Conservation (phyloP, 2,797 vertebrate species). For the Discoglossus pictus region DNA sequence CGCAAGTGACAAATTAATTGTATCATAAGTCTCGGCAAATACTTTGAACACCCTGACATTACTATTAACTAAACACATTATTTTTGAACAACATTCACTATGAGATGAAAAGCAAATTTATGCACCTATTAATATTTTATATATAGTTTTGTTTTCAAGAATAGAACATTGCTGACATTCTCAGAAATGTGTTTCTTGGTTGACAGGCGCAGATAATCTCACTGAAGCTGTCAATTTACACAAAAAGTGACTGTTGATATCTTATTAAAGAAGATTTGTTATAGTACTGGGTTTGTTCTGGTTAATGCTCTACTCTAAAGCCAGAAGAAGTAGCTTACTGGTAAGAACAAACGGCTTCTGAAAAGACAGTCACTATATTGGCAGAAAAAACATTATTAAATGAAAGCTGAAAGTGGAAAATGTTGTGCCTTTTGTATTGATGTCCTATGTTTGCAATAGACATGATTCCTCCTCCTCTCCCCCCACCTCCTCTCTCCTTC, state of each 20-base stretch:
- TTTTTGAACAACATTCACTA: constrained; percentile 22
- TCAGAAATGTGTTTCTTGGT: constrained; percentile 14
- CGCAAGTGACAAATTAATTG: constrained; percentile 51
- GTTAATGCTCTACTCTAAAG: too few relatives aligned
- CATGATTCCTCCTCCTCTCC: too few relatives aligned
- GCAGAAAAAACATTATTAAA: too few relatives aligned
- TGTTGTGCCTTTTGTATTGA: too few relatives aligned
- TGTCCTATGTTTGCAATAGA: too few relatives aligned
- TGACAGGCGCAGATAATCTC: constrained; percentile 22
- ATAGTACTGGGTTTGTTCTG: too few relatives aligned
- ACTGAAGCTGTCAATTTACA: neutral
- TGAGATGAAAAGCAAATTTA: constrained; percentile 41
- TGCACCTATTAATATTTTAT: constrained; percentile 47
- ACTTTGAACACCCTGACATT: constrained; percentile 44
- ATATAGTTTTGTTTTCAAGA: constrained; percentile 43
- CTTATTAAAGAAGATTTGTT: neutral
- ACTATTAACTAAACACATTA: constrained; percentile 15
- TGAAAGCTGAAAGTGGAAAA: too few relatives aligned
- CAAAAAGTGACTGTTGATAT: neutral
- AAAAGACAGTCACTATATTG: too few relatives aligned
- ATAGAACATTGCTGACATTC: constrained; percentile 34
- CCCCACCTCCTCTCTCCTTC: too few relatives aligned
- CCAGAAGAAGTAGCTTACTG: too few relatives aligned
- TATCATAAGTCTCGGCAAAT: constrained; percentile 53
- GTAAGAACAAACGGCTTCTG: too few relatives aligned